A percentile compares a stretch with the other conserved stretches of the same genome.
Conservation (phyloP, 1,140 invertebrate genomes). For the Drosophila nikananu region DNA sequence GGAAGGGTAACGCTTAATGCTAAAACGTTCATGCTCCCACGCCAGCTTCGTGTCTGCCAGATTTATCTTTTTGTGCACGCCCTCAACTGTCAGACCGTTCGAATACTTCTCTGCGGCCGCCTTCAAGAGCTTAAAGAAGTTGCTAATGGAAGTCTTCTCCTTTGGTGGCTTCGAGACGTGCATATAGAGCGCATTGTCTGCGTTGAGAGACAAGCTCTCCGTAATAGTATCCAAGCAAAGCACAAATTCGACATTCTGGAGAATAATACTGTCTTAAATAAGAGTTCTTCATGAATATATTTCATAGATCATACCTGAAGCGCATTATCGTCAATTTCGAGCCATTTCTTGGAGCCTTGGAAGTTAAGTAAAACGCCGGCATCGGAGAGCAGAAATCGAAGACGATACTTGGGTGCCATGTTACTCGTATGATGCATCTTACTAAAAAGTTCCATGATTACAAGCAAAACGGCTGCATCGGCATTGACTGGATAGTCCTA, state of each 20-base stretch:
- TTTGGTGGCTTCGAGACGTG: constrained; percentile 99
- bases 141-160: constrained; percentile 91
- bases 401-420: constrained; percentile 93
- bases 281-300: too few relatives aligned
- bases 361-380: constrained; percentile 97
- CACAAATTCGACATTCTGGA: constrained; percentile 94
- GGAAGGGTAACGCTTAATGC: constrained; percentile 95
- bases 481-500: constrained; percentile 85
- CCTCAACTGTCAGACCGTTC: constrained; percentile 88
- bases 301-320: constrained; percentile 88
- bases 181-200: constrained; percentile 89
- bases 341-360: constrained; percentile 97
- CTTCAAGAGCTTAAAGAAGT: constrained; percentile 90
- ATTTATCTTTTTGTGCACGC: constrained; percentile 98
- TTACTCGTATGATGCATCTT: constrained; percentile 93
- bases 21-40: constrained; percentile 99
- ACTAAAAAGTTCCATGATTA: constrained; percentile 95
- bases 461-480: constrained; percentile 94
- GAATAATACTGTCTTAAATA: constrained; percentile 36
- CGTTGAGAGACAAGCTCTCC: constrained; percentile 85
- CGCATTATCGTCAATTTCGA: constrained; percentile 89
- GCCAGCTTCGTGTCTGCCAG: constrained; percentile 96
- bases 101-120: constrained; percentile 85
- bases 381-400: constrained; percentile 96
- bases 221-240: constrained; percentile 96